A percentile compares a stretch with the other conserved stretches of the same genome.
Conservation (phyloP, 1,140 invertebrate genomes). For the silkworm (Bombyx mori) region DNA sequence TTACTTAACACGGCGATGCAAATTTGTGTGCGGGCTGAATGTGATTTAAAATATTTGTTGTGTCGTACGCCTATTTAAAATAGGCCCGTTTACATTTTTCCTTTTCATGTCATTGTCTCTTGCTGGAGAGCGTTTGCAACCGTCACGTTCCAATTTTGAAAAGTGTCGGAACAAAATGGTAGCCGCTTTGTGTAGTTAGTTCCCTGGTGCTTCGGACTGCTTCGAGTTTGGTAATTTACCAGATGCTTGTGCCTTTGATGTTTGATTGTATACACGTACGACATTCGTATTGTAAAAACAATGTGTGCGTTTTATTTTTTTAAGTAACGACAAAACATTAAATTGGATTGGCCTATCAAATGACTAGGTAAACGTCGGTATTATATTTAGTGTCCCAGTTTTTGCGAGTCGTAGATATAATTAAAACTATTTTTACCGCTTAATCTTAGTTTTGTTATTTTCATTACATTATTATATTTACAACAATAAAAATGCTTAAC, state of each 20-base stretch:
- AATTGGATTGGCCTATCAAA: too few species aligned
- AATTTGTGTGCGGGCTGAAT: slow-evolving; percentile 26
- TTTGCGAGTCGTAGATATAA: too few species aligned
- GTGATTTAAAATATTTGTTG: slow-evolving; percentile 52
- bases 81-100: slow-evolving; percentile 69
- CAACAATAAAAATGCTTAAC: too few species aligned
- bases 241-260: slow-evolving; percentile 60
- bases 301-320: too few species aligned
- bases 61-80: slow-evolving; percentile 55
- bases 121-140: slow-evolving; percentile 62
- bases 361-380: too few species aligned
- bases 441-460: too few species aligned
- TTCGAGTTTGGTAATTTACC: slow-evolving; percentile 60
- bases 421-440: too few species aligned
- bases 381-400: too few species aligned
- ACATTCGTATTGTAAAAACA: too few species aligned
- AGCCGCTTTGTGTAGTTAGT: slow-evolving; percentile 48
- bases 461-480: too few species aligned
- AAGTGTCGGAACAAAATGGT: slow-evolving; percentile 71
- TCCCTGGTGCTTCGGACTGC: slow-evolving; percentile 42
- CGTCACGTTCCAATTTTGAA: slow-evolving; percentile 71
- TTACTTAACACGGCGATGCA: slow-evolving; percentile 6
- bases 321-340: too few species aligned
- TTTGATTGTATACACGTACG: slow-evolving; percentile 9
- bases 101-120: slow-evolving; percentile 71